phyloP scores from a whole-genome alignment of 1,140 invertebrate genomes.

The Thaumetopoea pityocampa region DNA sequence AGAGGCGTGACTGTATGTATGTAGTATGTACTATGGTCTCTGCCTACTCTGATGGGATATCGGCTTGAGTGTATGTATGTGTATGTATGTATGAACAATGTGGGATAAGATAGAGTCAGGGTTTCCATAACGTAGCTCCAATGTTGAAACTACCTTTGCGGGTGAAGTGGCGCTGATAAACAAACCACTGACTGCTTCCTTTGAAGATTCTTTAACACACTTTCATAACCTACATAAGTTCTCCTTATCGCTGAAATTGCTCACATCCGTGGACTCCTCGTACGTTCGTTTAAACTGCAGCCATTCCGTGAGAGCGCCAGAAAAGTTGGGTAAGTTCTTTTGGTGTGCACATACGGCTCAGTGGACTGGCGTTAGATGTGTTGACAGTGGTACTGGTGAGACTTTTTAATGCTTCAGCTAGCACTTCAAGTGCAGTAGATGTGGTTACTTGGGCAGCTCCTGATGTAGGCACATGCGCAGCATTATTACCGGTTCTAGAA shows the following conservation, averaged over 20 bases:
- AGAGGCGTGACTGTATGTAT: no score
- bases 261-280: slow-evolving; percentile 21
- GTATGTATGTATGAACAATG: no score
- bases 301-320: slow-evolving; percentile 26
- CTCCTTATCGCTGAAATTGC: slow-evolving; percentile 20
- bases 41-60: no score
- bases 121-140: slow-evolving; percentile 2
- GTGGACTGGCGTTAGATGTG: background rate
- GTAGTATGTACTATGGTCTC: no score
- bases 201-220: slow-evolving; percentile 1
- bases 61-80: no score
- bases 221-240: slow-evolving; percentile 22
- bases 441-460: no score
- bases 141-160: background rate
- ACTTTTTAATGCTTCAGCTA: background rate
- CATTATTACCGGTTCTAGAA: no score
- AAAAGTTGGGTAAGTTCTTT: slow-evolving; percentile 23
- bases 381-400: background rate
- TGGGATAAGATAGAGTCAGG: background rate
- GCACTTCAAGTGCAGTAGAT: background rate
- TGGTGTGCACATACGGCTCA: slow-evolving; percentile 21
- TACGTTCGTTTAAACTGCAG: slow-evolving; percentile 25
- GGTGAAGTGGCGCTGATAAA: slow-evolving; percentile 2
- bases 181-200: background rate
- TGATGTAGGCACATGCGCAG: no score